A percentile compares a stretch with the other conserved stretches of the same genome.
Conservation (phyloP, 1,140 invertebrate species). For the Tetramorium simillimum region DNA sequence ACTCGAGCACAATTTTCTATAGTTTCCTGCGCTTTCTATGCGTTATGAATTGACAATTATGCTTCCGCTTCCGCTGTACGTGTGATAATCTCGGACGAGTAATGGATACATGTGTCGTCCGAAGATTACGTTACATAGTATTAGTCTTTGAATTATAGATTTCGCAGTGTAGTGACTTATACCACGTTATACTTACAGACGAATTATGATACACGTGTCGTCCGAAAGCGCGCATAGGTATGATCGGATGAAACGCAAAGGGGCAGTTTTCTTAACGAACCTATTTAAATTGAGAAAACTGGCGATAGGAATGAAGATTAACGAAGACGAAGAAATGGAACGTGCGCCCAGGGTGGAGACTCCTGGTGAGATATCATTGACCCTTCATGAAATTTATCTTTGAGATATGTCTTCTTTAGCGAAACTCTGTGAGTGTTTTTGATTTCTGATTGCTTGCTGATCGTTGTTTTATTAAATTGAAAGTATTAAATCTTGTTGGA, state of each 20-base stretch:
- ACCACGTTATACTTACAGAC: slow-evolving; percentile 65
- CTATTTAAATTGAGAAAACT: slow-evolving; percentile 81
- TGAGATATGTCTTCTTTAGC: neutral
- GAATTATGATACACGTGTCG: slow-evolving; percentile 84
- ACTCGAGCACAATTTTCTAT: neutral
- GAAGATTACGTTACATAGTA: neutral
- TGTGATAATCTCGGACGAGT: neutral
- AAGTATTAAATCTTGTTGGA: neutral
- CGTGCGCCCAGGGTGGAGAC: slow-evolving; percentile 81
- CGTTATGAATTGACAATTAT: neutral
- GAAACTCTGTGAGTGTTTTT: neutral
- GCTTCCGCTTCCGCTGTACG: neutral
- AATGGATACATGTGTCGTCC: neutral
- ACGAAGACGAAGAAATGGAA: slow-evolving; percentile 82
- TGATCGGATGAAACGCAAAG: slow-evolving; percentile 82
- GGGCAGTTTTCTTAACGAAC: slow-evolving; percentile 79
- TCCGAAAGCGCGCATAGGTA: slow-evolving; percentile 79
- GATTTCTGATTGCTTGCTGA: neutral
- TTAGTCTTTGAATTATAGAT: neutral
- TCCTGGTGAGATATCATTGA: slow-evolving; percentile 74
- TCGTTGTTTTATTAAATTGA: neutral
- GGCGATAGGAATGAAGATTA: slow-evolving; percentile 83
- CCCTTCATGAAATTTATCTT: neutral
- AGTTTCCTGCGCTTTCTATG: neutral
- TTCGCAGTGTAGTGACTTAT: neutral